Conservation (phyloP, 2,113 vertebrate species). For the Clarias magur region DNA sequence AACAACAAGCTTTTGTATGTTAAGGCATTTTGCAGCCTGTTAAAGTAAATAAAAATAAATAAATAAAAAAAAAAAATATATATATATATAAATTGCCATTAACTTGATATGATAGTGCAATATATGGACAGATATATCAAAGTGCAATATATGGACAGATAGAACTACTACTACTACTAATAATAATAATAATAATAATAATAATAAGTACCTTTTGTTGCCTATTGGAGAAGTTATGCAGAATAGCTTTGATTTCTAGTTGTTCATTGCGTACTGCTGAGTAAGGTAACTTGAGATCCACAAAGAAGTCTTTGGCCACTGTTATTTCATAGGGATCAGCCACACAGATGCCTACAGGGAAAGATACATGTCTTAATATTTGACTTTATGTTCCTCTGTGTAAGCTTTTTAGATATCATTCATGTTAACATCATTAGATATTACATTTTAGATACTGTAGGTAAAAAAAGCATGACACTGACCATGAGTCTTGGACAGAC, state of each 20-base stretch:
- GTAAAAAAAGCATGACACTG: neutral
- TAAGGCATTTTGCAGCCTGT: no score
- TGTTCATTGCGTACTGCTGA: constrained; percentile 82
- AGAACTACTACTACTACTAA: no score
- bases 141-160: no score
- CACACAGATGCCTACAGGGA: constrained; percentile 74
- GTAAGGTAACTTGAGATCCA: constrained; percentile 81
- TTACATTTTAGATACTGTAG: neutral
- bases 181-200: no score
- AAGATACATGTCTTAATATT: neutral
- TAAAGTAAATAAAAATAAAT: no score
- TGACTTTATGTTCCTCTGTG: neutral
- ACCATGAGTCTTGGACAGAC: constrained; percentile 72
- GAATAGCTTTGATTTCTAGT: constrained; percentile 79
- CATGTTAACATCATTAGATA: neutral
- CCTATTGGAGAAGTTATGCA: constrained; percentile 69
- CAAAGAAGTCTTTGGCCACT: constrained; percentile 75
- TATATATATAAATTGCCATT: neutral
- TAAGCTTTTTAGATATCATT: neutral
- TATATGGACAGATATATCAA: no score
- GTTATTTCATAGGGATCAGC: constrained; percentile 77
- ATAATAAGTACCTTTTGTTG: constrained; percentile 59
- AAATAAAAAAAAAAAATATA: no score
- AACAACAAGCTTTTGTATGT: no score
- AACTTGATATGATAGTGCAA: no score